Percentiles rank a stretch among this genome's conserved stretches.
Conservation (phyloP, 2,113 vertebrate genomes). For the Jaculus jaculus region DNA sequence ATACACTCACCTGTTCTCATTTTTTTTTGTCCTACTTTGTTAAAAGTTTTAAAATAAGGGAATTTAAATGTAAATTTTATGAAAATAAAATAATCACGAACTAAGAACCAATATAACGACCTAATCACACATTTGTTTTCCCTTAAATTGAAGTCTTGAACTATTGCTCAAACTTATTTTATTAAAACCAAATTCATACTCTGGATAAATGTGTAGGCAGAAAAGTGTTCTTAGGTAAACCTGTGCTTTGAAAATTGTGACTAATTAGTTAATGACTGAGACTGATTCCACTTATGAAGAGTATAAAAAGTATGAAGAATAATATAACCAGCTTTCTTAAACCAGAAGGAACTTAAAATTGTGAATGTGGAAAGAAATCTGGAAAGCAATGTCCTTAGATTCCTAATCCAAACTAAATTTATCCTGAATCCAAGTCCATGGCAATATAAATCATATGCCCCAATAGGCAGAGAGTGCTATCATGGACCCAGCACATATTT, state of each 20-base stretch:
- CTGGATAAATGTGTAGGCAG: neutral
- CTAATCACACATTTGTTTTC: neutral
- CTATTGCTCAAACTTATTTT: neutral
- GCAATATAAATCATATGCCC: neutral
- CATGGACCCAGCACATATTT: neutral
- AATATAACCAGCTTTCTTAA: neutral
- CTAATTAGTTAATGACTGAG: conserved; percentile 32
- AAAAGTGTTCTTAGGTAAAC: neutral
- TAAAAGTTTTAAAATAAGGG: neutral
- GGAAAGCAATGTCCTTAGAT: neutral
- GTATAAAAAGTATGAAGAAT: neutral
- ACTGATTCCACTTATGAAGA: conserved; percentile 12
- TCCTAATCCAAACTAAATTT: neutral
- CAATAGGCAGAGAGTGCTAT: too few species aligned
- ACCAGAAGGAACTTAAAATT: neutral
- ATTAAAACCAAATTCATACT: neutral
- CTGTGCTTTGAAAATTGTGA: neutral
- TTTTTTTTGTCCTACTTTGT: too few species aligned
- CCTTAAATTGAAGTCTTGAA: neutral
- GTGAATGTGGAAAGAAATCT: neutral
- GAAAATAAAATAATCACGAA: neutral
- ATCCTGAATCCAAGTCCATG: neutral
- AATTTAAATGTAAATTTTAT: neutral
- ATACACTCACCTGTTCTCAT: too few species aligned
- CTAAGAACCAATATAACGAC: neutral